Conservation (phyloP, 2,888 invertebrate genomes). For the Eupithecia dodoneata region DNA sequence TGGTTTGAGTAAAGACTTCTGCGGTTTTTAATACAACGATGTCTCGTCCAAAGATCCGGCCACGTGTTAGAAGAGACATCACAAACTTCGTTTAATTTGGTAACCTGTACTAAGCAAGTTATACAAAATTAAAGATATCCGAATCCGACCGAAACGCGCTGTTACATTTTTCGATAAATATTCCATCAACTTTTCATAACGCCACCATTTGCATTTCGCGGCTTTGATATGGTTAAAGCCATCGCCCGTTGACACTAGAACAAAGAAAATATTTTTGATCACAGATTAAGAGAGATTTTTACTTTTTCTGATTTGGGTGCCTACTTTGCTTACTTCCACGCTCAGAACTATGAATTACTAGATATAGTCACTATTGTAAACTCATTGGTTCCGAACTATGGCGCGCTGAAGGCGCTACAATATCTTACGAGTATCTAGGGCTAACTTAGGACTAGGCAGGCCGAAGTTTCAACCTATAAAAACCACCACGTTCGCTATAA, state of each 20-base stretch:
- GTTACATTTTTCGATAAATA: background rate
- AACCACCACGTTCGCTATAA: slow-evolving; percentile 10
- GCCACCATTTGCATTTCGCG: background rate
- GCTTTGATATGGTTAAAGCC: background rate
- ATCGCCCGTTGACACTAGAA: background rate
- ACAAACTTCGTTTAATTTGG: background rate
- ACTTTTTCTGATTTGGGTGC: no score
- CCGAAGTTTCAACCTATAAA: background rate
- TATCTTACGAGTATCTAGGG: background rate
- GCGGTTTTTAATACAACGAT: background rate
- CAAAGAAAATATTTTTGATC: no score
- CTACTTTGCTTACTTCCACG: no score
- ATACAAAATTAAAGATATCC: no score
- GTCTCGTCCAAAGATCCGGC: background rate
- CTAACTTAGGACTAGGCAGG: background rate
- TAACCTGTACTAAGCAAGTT: background rate
- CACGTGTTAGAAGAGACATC: background rate
- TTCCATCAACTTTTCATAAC: background rate
- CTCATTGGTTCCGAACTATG: background rate
- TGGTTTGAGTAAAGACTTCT: background rate
- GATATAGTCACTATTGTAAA: no score
- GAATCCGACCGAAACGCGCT: background rate
- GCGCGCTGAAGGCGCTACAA: background rate
- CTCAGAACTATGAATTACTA: no score
- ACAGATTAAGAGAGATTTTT: no score